A percentile compares a stretch with the other conserved stretches of the same genome.
These are phyloP conservation scores for Rhabdomys pumilio DNA, from an alignment of 2,797 vertebrate species.

Conservation along the genomic window DNA sequence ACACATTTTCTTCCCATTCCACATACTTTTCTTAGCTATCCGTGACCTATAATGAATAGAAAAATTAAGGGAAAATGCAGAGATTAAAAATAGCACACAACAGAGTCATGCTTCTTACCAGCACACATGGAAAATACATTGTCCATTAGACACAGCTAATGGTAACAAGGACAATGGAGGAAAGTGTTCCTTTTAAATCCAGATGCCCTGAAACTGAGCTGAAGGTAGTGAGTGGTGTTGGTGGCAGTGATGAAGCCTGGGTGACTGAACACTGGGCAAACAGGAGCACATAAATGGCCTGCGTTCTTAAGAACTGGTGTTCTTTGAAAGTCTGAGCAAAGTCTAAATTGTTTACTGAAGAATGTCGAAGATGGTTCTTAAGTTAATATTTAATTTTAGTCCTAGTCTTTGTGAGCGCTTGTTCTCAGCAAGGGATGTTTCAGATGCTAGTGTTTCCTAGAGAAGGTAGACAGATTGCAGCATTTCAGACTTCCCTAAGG, in stretches of 20 bases:
- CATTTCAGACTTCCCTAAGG: neutral
- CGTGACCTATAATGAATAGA: neutral
- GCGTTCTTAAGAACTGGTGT: neutral
- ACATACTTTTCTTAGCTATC: neutral
- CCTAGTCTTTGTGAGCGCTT: neutral
- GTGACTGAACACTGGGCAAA: neutral
- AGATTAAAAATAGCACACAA: slow-evolving; percentile 24
- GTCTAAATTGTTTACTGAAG: slow-evolving; percentile 26
- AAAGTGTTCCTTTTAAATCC: slow-evolving; percentile 1
- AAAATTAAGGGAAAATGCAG: neutral
- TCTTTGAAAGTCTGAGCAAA: slow-evolving; percentile 38
- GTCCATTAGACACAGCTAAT: neutral
- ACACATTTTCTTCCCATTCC: neutral
- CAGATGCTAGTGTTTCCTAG: neutral
- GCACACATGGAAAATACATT: slow-evolving; percentile 23
- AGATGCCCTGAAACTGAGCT: slow-evolving; percentile 28
- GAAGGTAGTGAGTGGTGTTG: neutral
- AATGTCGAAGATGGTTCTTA: neutral
- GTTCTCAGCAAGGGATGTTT: slow-evolving; percentile 4
- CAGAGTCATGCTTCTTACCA: neutral
- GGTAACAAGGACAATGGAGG: neutral
- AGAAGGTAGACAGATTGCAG: neutral
- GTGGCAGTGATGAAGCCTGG: neutral
- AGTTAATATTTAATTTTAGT: slow-evolving; percentile 55
- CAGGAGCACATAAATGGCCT: neutral